Percentiles rank a stretch among this genome's conserved stretches.
Evolutionary conservation across 2,113 vertebrate species (phyloP).

Genomic region (Rhinoptilus africanus): DNA sequence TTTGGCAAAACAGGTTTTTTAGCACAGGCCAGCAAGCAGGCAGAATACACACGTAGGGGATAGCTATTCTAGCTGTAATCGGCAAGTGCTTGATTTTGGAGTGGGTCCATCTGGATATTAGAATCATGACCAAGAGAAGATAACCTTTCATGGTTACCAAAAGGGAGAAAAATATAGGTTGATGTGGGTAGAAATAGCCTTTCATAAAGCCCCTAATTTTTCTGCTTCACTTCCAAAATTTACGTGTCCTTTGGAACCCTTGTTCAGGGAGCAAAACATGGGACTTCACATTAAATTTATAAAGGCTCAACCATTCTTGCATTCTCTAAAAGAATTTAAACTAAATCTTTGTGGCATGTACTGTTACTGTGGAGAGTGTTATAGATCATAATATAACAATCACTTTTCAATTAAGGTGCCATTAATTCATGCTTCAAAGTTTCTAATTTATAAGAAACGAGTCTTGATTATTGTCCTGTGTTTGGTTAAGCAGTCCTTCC

Average conservation of each 20-base stretch:
- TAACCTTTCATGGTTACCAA: not conserved
- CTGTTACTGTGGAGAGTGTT: not conserved
- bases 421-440: not conserved
- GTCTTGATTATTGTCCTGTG: not conserved
- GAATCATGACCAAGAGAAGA: not conserved
- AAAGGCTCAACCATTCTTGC: not conserved
- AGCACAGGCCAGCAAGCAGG: not conserved
- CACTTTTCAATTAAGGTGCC: not conserved
- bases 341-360: not conserved
- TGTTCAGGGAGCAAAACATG: not conserved
- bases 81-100: not conserved
- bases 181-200: not conserved
- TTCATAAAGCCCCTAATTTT: not conserved
- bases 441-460: not conserved
- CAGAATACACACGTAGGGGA: not conserved
- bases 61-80: not conserved
- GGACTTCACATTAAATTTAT: not conserved
- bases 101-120: not conserved
- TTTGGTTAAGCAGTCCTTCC: conserved; percentile 1
- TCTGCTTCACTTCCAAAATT: not conserved
- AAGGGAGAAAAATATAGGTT: not conserved
- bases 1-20: not conserved
- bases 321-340: not conserved
- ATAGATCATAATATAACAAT: not conserved
- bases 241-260: not conserved